Evolutionary conservation across 1,140 invertebrate species (phyloP), one percentile per base, ranked within the genome.

Genomic region (Macrobrachium rosenbergii): DNA sequence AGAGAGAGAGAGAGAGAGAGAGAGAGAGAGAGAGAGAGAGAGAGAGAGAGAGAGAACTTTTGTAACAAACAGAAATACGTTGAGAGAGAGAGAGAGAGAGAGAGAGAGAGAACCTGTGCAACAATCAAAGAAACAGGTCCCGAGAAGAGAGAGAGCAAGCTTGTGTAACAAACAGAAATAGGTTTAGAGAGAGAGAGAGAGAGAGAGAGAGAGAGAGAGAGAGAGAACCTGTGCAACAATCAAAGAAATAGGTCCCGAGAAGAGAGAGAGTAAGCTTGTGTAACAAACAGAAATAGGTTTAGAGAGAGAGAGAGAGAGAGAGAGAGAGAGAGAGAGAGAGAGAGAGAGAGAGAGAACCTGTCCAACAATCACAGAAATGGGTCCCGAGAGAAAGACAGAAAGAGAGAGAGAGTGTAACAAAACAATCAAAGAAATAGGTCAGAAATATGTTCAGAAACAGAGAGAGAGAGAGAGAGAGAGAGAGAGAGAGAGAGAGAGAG

Each of bases 361-460:
- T 67, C 12, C 8, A 23, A 67, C n/a, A 67, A 23, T 6, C n/a
- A 67, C 7, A 67, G 64, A 67, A 23, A 67, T n/a, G 14, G 64
- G 14, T n/a, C n/a, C n/a, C n/a, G 5, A 67, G 64, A 67, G 64
- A 67, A 12, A 67, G 64, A 67, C 6, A 7, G 64, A 67, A 12
- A 67, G 64, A 67, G 64, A 67, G 64, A 67, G 64, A 67, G 64
- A 11, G 67, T 72, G 67, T 37, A 72, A n/a, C 21, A 21, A 72
- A 21, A 72, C 12, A 72, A 37, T 0, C n/a, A 72, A 28, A 72
- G 37, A 72, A 21, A 21, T 21, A 10, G 21, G 67, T 23, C 21
- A 72, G 19, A 72, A 37, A 72, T 21, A 72, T 5, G 37, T 21
- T 23, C 21, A 5, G 67, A 11, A 10, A 72, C 5, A 72, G 67